Evolutionary conservation across 2,888 invertebrate species (phyloP).

Genomic region (Athrips mouffetella): DNA sequence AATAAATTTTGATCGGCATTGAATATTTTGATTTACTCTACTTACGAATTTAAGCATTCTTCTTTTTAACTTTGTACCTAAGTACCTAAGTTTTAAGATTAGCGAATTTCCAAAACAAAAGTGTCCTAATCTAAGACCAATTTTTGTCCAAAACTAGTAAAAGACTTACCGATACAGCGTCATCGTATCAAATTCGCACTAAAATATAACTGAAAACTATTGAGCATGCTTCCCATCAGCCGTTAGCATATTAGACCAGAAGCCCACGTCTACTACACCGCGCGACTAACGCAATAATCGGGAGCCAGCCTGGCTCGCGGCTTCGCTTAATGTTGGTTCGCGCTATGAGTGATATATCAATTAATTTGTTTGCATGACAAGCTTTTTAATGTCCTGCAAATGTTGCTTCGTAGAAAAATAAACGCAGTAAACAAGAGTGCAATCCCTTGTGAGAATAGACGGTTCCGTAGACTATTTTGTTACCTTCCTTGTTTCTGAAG

Average conservation of each 20-base stretch:
- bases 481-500: no score
- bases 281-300: conserved; percentile 17
- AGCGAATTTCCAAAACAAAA: no score
- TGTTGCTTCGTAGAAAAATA: conserved; percentile 18
- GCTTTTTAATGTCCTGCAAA: conserved; percentile 36
- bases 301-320: conserved; percentile 29
- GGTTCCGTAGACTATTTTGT: no score
- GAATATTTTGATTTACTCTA: no score
- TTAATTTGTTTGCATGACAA: conserved; percentile 54
- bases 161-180: conserved; percentile 1
- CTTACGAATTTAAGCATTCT: no score
- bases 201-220: not conserved
- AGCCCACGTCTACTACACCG: not conserved
- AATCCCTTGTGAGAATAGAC: no score
- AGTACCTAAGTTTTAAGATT: no score
- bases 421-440: not conserved
- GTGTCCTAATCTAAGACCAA: no score
- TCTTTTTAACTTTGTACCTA: no score
- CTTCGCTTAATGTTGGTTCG: not conserved
- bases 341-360: conserved; percentile 53
- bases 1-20: no score
- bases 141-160: not conserved
- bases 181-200: not conserved
- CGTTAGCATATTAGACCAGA: conserved; percentile 7
- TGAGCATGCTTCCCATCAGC: not conserved